Evolutionary conservation across 2,888 invertebrate genomes (phyloP).

Genomic region (Trissoscelio sp.): DNA sequence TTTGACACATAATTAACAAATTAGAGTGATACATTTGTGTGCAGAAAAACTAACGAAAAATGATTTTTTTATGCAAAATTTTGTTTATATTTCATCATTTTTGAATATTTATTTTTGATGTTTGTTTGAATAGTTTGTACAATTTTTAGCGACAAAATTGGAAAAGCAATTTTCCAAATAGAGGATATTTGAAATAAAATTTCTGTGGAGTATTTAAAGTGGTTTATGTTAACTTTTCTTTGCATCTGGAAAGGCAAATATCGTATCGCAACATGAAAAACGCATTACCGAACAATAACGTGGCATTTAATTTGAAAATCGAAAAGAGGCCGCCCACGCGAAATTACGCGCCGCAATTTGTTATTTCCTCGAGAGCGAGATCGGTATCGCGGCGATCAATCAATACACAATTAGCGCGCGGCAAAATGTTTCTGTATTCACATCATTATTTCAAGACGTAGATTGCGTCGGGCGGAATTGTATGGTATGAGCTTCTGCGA

Average conservation of each 20-base stretch:
- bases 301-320: slow-evolving; percentile 44
- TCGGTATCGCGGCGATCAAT: slow-evolving; percentile 56
- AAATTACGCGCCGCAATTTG: slow-evolving; percentile 40
- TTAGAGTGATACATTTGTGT: no score
- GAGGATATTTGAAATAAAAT: no score
- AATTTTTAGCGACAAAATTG: no score
- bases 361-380: slow-evolving; percentile 44
- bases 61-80: no score
- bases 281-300: slow-evolving; percentile 58
- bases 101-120: no score
- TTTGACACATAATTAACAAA: no score
- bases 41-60: no score
- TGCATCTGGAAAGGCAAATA: slow-evolving; percentile 19
- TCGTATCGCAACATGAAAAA: slow-evolving; percentile 37
- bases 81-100: no score
- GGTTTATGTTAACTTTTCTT: slow-evolving; percentile 31
- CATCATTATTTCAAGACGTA: slow-evolving; percentile 53
- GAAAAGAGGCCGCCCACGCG: slow-evolving; percentile 47
- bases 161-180: no score
- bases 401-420: slow-evolving; percentile 55
- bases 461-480: slow-evolving; percentile 35
- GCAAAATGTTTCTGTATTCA: slow-evolving; percentile 54
- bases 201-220: no score
- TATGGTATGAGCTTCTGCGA: slow-evolving; percentile 51
- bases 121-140: no score